Percentiles rank a stretch among this genome's conserved stretches.
These are phyloP conservation scores for Calephelis nemesis DNA, from an alignment of 1,140 invertebrate genomes.

Conservation along the genomic window DNA sequence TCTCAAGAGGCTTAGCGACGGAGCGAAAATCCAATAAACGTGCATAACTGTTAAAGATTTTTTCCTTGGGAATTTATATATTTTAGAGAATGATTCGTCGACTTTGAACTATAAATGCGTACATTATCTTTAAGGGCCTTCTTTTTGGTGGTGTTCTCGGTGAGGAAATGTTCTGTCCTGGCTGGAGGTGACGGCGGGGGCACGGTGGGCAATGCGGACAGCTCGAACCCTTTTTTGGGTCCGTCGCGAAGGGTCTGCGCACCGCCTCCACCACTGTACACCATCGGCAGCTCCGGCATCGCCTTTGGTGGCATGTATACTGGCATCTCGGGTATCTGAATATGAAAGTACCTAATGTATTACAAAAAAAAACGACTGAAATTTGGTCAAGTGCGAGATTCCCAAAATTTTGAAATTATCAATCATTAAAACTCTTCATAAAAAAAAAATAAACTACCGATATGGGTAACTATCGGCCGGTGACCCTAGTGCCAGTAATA, in stretches of 20 bases:
- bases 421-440: no score
- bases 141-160: slow-evolving; percentile 40
- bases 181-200: slow-evolving; percentile 28
- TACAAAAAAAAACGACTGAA: not conserved
- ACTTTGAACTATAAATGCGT: not conserved
- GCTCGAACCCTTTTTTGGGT: slow-evolving; percentile 63
- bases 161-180: slow-evolving; percentile 8
- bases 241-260: slow-evolving; percentile 54
- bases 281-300: slow-evolving; percentile 59
- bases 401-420: no score
- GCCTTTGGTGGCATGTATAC: slow-evolving; percentile 53
- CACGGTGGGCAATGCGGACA: slow-evolving; percentile 35
- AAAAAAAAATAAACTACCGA: no score
- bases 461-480: no score
- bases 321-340: slow-evolving; percentile 42
- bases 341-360: not conserved
- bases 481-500: no score
- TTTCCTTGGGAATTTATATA: no score
- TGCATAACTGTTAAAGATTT: no score
- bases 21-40: no score
- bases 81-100: no score
- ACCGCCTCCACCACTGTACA: slow-evolving; percentile 45
- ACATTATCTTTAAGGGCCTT: slow-evolving; percentile 40
- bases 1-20: no score
- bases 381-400: no score